Percentiles rank a stretch among this genome's conserved stretches.
These are phyloP conservation scores for Falco peregrinus DNA, from an alignment of 2,797 vertebrate genomes.

Conservation along the genomic window DNA sequence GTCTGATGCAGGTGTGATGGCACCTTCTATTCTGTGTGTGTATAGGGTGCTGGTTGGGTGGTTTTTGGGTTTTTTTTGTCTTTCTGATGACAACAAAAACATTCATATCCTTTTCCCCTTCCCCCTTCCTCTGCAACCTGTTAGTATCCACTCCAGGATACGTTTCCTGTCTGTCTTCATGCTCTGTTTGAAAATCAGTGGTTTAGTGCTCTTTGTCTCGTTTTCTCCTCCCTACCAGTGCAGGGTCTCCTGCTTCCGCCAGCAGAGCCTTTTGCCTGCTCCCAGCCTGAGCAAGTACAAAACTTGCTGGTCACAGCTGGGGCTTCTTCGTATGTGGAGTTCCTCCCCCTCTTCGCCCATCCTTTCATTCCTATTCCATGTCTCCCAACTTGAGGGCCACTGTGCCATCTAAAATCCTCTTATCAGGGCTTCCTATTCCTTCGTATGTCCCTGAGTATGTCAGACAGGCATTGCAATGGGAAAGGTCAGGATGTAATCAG, in stretches of 20 bases:
- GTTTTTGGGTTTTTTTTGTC: neutral
- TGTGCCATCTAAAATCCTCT: neutral
- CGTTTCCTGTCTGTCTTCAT: slow-evolving; percentile 39
- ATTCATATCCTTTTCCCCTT: slow-evolving; percentile 55
- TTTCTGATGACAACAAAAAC: slow-evolving; percentile 6
- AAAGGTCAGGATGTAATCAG: neutral
- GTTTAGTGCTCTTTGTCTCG: neutral
- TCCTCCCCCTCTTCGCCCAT: neutral
- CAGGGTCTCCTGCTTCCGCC: neutral
- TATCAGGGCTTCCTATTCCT: neutral
- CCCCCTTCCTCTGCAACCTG: slow-evolving; percentile 31
- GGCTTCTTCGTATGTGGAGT: neutral
- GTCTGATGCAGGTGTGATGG: neutral
- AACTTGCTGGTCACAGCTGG: neutral
- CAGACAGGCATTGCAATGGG: neutral
- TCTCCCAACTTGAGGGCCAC: neutral
- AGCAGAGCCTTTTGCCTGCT: neutral
- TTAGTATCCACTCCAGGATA: slow-evolving; percentile 49
- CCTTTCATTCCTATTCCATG: neutral
- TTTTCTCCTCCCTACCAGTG: neutral
- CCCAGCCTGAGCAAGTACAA: neutral
- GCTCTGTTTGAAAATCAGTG: neutral
- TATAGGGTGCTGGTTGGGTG: neutral
- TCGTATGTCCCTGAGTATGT: neutral
- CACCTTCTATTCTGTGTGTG: neutral